These are phyloP conservation scores for Polyommatus iphigenia DNA, from an alignment of 2,888 invertebrate species.

Conservation along the genomic window DNA sequence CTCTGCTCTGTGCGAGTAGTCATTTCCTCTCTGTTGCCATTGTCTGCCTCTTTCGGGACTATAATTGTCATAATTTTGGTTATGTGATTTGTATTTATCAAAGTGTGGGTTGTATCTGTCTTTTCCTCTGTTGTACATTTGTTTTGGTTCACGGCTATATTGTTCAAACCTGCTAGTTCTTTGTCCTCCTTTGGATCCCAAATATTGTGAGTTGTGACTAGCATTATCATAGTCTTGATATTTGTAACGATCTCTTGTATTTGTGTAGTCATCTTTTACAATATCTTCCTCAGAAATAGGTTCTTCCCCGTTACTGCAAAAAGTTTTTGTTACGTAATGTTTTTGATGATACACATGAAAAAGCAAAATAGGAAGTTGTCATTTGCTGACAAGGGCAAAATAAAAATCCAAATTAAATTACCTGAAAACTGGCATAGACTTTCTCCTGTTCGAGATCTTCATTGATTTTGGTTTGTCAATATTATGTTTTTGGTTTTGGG, in stretches of 20 bases:
- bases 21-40: slow-evolving; percentile 40
- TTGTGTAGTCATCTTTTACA: neutral
- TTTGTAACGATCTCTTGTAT: neutral
- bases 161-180: neutral
- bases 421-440: slow-evolving; percentile 59
- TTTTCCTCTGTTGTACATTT: slow-evolving; percentile 3
- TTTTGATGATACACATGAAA: neutral
- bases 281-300: slow-evolving; percentile 14
- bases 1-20: slow-evolving; percentile 46
- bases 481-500: slow-evolving; percentile 32
- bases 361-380: neutral
- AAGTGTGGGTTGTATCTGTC: slow-evolving; percentile 2
- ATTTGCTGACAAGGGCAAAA: neutral
- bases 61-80: slow-evolving; percentile 29
- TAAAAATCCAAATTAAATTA: slow-evolving; percentile 40
- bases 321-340: neutral
- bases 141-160: neutral
- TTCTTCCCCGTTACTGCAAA: slow-evolving; percentile 14
- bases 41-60: slow-evolving; percentile 32
- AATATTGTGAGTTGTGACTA: neutral
- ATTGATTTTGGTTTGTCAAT: slow-evolving; percentile 37
- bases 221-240: neutral
- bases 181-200: neutral
- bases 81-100: neutral
- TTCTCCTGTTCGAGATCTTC: slow-evolving; percentile 54